These are phyloP conservation scores for Ferdinandea cuprea DNA, from an alignment of 2,888 invertebrate species.

Conservation along the genomic window DNA sequence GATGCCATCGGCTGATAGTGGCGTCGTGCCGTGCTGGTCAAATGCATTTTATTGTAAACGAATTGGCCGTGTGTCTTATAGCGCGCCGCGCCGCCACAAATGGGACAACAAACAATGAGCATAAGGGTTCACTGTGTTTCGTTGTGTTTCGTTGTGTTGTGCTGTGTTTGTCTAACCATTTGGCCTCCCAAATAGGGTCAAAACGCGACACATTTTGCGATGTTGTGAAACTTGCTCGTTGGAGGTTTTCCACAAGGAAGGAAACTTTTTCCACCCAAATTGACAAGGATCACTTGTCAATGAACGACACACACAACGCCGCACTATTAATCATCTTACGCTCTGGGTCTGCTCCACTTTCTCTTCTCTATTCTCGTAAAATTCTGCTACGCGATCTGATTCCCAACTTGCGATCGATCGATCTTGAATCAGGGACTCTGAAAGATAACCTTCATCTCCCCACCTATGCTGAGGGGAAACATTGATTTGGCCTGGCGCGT, in stretches of 20 bases:
- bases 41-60: conserved; percentile 70
- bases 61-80: conserved; percentile 58
- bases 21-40: conserved; percentile 71
- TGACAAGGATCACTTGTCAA: conserved; percentile 62
- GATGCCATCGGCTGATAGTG: conserved; percentile 71
- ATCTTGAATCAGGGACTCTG: conserved; percentile 48
- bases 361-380: conserved; percentile 37
- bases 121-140: conserved; percentile 59
- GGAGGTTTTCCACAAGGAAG: conserved; percentile 8
- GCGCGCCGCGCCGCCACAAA: conserved; percentile 28
- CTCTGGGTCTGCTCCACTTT: conserved; percentile 57
- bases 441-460: conserved; percentile 54
- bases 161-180: conserved; percentile 19
- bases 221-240: conserved; percentile 30
- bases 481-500: conserved; percentile 8
- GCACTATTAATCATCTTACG: conserved; percentile 56
- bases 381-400: conserved; percentile 37
- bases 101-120: conserved; percentile 38
- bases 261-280: conserved; percentile 7
- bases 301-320: conserved; percentile 1
- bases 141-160: no score
- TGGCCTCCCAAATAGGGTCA: conserved; percentile 55
- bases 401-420: conserved; percentile 64
- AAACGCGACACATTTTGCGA: conserved; percentile 34
- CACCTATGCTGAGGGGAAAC: not conserved